These are phyloP conservation scores for Drosophila prosaltans DNA, from an alignment of 1,140 invertebrate genomes.

Conservation along the genomic window DNA sequence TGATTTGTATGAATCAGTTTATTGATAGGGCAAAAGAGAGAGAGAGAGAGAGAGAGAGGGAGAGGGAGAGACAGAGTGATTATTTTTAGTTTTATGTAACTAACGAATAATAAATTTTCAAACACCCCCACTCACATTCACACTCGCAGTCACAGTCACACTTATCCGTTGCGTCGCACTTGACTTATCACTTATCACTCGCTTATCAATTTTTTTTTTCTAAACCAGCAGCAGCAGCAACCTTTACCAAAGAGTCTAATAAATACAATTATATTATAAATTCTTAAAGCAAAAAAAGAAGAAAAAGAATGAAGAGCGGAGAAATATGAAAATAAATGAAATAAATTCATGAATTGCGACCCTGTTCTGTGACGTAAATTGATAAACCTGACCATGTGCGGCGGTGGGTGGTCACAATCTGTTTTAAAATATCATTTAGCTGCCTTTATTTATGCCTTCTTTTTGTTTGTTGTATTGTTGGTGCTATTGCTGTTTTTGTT, in stretches of 20 bases:
- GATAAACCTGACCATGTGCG: conserved; percentile 34
- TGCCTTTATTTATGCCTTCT: conserved; percentile 44
- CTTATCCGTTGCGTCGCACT: conserved; percentile 3
- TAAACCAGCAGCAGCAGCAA: conserved; percentile 1
- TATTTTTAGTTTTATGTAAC: conserved; percentile 13
- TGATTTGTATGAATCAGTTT: too few species aligned
- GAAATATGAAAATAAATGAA: conserved; percentile 4
- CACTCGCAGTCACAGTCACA: background rate
- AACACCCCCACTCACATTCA: background rate
- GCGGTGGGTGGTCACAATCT: conserved; percentile 70
- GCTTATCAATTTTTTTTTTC: conserved; percentile 3
- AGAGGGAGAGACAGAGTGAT: background rate
- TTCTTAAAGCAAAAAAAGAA: conserved; percentile 9
- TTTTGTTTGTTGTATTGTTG: conserved; percentile 26
- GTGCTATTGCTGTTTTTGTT: background rate
- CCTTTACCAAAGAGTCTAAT: conserved; percentile 12
- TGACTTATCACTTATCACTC: conserved; percentile 2
- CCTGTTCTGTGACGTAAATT: conserved; percentile 65
- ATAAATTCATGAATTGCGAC: conserved; percentile 70
- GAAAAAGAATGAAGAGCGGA: background rate
- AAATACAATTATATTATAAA: conserved; percentile 14
- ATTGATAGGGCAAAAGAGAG: too few species aligned
- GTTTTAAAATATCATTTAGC: conserved; percentile 27
- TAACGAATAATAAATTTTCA: conserved; percentile 3
- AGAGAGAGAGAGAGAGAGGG: background rate